Evolutionary conservation across 2,113 vertebrate genomes (phyloP).

Genomic region (Oxyura jamaicensis): DNA sequence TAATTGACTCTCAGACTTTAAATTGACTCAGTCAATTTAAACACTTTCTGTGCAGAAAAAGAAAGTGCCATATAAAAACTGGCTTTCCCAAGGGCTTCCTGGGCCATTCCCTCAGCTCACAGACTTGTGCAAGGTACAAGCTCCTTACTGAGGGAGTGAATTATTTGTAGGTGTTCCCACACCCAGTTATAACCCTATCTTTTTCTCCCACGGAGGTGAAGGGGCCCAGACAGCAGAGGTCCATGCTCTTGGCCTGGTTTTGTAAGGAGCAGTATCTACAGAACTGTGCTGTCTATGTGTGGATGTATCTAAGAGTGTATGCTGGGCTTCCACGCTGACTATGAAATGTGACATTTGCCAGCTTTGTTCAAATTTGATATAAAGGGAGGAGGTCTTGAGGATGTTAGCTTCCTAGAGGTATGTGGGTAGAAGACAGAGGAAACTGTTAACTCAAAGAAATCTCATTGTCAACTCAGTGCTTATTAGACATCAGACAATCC

Average conservation of each 20-base stretch:
- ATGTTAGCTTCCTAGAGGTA: not conserved
- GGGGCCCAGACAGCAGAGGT: not conserved
- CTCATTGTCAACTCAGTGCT: not conserved
- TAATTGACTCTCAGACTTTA: too few relatives aligned
- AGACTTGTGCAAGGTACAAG: not conserved
- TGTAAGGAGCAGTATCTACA: fast-evolving
- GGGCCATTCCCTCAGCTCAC: not conserved
- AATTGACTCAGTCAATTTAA: not conserved
- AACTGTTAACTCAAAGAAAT: not conserved
- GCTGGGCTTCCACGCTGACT: not conserved
- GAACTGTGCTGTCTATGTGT: not conserved
- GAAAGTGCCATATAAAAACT: not conserved
- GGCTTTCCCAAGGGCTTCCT: not conserved
- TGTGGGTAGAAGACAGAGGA: not conserved
- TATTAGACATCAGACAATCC: not conserved
- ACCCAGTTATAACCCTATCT: not conserved
- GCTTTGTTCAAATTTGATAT: not conserved
- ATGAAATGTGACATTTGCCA: not conserved
- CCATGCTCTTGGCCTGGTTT: not conserved
- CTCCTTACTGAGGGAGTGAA: not conserved
- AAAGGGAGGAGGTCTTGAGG: not conserved
- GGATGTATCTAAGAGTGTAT: not conserved
- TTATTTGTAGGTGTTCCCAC: not conserved
- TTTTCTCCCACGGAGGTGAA: not conserved
- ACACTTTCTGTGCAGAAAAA: not conserved